Evolutionary conservation across 2,113 vertebrate genomes (phyloP), one percentile per base, ranked within the genome.

Genomic region (Eulacestoma nigropectus): DNA sequence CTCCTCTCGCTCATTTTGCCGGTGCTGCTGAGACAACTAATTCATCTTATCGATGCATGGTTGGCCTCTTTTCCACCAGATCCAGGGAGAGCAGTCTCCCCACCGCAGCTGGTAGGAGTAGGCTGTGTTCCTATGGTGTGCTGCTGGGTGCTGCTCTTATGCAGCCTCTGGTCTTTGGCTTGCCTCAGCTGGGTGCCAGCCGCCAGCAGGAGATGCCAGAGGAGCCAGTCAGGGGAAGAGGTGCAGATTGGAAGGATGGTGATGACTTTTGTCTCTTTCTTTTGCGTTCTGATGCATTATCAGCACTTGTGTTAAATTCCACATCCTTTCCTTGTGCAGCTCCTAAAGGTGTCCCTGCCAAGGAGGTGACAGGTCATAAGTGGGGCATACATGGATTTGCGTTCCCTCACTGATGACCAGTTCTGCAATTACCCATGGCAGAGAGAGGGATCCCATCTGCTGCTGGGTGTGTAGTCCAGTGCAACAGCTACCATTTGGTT

Each of bases 1-100:
- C 88, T 97, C 78, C 87, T 96, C 88, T 98, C 49, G 81, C 96
- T 96, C 95, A 96, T 98, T 97, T 98, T 95, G 97, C 98, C 6
- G 74, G 63, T 80, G 97, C 96, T 95, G 77, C 93, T 46, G 84
- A 98, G 97, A 97, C 93, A 97, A 97, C 98, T 97, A 96, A 98
- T 98, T 98, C 97, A 92, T 97, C 97, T 97, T 84, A 82, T 80
- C 84, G 23, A 91, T 96, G 96, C 37, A 68, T 86, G 97, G 96
- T 77, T 97, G 95, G 94, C 89, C 92, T 94, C 93, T 93, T 97
- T 97, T 98, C 97, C 97, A 96, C 97, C 93, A 93, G 60, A 91
- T 47, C 55, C 77, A 68, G 93, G 89, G 89, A 93, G 68, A 92
- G 37, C 26, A 2, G 39, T 86, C 59, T 92, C 91, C 68, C 33